Base-by-base conservation (phyloP, 2,888 invertebrate genomes). In the Phaedon cochleariae region DNA sequence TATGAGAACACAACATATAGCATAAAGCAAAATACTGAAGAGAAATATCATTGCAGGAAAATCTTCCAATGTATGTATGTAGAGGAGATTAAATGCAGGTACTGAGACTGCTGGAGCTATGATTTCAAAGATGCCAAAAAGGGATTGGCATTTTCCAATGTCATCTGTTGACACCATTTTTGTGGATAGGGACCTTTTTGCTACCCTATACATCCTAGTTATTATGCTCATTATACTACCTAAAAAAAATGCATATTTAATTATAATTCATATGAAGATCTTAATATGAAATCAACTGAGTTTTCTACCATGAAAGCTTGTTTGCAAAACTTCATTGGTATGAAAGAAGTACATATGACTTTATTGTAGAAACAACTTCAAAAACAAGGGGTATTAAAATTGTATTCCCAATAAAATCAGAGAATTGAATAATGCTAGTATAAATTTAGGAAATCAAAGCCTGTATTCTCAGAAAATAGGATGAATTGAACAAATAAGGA, bases 101-200 rank as follows among this genome's bases (percentile, higher is more conserved):
- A 86, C 85, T 77, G 87, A 85, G 62, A 86, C 80, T 59, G 86
- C 85, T 2, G 87, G 86, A 3, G 86, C 86, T 70, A 88, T 70
- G 1, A 87, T 86, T 78, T 88, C 88, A 29, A 86, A 86, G 81
- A 89, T 85, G 68, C 87, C 87, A 73, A 88, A 85, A 76, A 89
- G 84, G 78, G 88, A 88, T 67, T 81, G 81, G 9, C 80, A 77
- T 75, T 83, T 83, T 21, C 82, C 83, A 51, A 81, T 69, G 70
- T 83, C 80, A 45, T 78, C 74, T 64, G 77, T 75, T 5, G 79
- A 70, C 2, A 82, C 83, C 20, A 81, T 74, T 77, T 83, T 83
- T 7, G 82, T 82, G 0, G 79, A 77, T 59, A 81, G 68, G 1
- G 83, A 82, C 52, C 81, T 77, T 59, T 83, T 76, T 5, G 78